Conservation (phyloP, 2,888 invertebrate species). For the Idaea biselata region DNA sequence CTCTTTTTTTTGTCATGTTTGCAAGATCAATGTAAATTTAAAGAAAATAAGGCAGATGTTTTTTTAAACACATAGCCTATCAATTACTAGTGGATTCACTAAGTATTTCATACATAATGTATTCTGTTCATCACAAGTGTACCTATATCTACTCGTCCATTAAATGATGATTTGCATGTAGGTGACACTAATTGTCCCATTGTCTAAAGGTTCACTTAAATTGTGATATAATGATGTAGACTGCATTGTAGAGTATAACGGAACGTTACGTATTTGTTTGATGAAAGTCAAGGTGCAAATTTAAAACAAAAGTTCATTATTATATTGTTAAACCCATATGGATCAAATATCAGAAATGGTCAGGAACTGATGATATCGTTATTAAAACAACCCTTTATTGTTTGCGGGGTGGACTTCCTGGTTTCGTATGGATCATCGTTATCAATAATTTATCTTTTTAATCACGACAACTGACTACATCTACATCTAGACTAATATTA, state of each 20-base stretch:
- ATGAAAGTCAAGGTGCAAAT: conserved; percentile 37
- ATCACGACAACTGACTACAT: too few species aligned
- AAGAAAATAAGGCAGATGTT: neutral
- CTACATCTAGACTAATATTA: too few species aligned
- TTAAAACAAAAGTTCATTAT: conserved; percentile 26
- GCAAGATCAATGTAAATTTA: neutral
- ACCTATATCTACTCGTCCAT: neutral
- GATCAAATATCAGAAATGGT: conserved; percentile 16
- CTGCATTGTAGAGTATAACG: conserved; percentile 4
- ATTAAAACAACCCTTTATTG: conserved; percentile 9
- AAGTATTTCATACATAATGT: neutral
- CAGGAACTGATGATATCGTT: conserved; percentile 20
- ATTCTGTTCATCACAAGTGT: neutral
- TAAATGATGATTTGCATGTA: neutral
- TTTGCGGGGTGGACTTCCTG: neutral
- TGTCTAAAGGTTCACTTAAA: conserved; percentile 38
- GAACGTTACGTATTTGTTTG: conserved; percentile 47
- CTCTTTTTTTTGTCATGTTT: conserved; percentile 12
- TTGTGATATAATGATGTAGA: conserved; percentile 37
- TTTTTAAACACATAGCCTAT: neutral
- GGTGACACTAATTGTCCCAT: conserved; percentile 40
- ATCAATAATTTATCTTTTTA: neutral
- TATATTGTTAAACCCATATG: conserved; percentile 16
- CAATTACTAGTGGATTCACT: conserved; percentile 2
- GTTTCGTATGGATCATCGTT: neutral